A percentile compares a stretch with the other conserved stretches of the same genome.
These are phyloP conservation scores for Physocephala rufipes DNA, from an alignment of 2,888 invertebrate genomes.

Conservation along the genomic window DNA sequence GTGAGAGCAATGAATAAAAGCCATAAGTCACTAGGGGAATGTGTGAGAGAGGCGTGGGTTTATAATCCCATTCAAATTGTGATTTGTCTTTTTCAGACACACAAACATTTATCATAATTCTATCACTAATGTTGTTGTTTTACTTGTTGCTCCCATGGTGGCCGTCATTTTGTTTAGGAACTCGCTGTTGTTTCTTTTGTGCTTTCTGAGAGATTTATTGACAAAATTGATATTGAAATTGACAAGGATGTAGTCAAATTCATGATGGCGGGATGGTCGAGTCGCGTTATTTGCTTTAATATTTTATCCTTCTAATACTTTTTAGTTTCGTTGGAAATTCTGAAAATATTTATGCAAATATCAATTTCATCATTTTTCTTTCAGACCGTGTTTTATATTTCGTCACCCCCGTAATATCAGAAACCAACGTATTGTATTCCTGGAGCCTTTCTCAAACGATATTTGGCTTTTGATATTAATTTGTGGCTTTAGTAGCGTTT, in stretches of 20 bases:
- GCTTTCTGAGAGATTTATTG: constrained; percentile 13
- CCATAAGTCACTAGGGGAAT: background rate
- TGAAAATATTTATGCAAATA: too few relatives aligned
- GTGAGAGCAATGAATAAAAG: background rate
- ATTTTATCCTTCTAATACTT: background rate
- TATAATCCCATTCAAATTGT: constrained; percentile 47
- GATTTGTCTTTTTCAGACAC: constrained; percentile 49
- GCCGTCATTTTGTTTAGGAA: constrained; percentile 21
- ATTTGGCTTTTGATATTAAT: constrained; percentile 70
- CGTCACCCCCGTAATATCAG: constrained; percentile 73
- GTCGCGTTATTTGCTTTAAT: constrained; percentile 40
- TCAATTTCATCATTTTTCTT: constrained; percentile 22
- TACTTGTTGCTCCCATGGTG: constrained; percentile 13
- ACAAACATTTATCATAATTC: constrained; percentile 25
- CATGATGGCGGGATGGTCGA: too few relatives aligned
- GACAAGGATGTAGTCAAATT: too few relatives aligned
- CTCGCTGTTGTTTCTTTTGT: constrained; percentile 24
- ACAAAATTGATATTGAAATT: constrained; percentile 44
- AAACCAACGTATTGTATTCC: constrained; percentile 72
- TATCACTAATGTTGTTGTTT: constrained; percentile 25
- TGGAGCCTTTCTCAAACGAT: constrained; percentile 70
- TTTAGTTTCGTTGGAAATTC: too few relatives aligned
- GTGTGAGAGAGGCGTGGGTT: background rate
- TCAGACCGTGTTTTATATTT: constrained; percentile 74
- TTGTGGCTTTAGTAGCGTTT: constrained; percentile 59